Base-by-base conservation (phyloP, 1,140 invertebrate genomes). In the Zaprionus ornatus region DNA sequence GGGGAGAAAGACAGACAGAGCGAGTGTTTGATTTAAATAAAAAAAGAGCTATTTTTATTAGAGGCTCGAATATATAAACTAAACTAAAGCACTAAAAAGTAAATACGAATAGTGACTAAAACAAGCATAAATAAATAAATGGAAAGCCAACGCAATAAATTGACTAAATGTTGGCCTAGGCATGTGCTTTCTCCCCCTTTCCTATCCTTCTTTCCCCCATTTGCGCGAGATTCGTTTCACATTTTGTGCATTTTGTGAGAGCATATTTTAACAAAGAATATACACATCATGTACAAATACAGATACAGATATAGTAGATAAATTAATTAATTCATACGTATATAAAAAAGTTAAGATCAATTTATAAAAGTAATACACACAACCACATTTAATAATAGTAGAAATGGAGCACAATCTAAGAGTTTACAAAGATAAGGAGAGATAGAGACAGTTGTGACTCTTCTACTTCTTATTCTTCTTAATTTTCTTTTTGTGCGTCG, bases 301-400 rank as follows among this genome's bases (percentile, higher is more conserved):
- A 75, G 23, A 45, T 54, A 23, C 54, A 37, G 12, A 27, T 48
- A 61, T 50, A 59, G 12, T 37, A 37, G 35, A 37, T 37, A 54
- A 52, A 32, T 70, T 23, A 63, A 42, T 60, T 62, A 64, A 71
- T 57, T 62, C 42, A 69, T 61, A 13, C 5, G 65, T 87, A 71
- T 74, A 59, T 32, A 60, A 79, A 71, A 79, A 72, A 77, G 76
- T 82, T 48, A 82, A 54, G 66, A 45, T 66, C 61, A 81, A 73
- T 63, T 63, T 55, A 74, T 77, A 60, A 79, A 87, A 88, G 82
- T 86, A 86, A 81, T 90, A 90, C 87, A 90, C 82, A 90, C 87
- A 90, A 90, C 87, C 82, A 90, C 86, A 90, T 80, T 90, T 86
- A 90, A 77, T 80, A 82, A 75, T 80, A 82, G 78, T 90, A 84